Conservation (phyloP, 2,888 invertebrate genomes). For the Melangyna quadrimaculata region DNA sequence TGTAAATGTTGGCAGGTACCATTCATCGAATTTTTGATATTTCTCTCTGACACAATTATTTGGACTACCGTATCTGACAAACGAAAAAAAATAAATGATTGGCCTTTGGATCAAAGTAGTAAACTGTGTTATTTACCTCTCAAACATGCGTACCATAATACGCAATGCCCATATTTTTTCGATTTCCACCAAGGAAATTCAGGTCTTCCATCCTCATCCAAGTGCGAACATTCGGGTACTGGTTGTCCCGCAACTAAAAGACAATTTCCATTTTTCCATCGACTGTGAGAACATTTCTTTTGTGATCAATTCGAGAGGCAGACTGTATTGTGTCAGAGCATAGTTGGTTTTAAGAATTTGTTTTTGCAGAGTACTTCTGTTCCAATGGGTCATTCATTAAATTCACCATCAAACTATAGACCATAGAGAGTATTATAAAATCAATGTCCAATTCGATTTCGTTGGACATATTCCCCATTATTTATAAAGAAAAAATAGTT, state of each 20-base stretch:
- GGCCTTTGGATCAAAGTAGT: neutral
- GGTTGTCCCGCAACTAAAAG: conserved; percentile 91
- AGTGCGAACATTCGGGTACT: conserved; percentile 90
- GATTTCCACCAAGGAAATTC: conserved; percentile 99
- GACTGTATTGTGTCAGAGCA: conserved; percentile 93
- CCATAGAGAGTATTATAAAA: conserved; percentile 96
- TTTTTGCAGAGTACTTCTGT: conserved; percentile 96
- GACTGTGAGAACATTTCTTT: conserved; percentile 96
- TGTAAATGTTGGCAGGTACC: conserved; percentile 97
- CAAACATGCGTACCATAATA: conserved; percentile 95
- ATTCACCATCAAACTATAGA: conserved; percentile 91
- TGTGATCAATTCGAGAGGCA: conserved; percentile 92
- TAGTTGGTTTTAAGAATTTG: conserved; percentile 94
- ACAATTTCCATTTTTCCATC: conserved; percentile 97
- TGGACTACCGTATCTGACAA: conserved; percentile 94
- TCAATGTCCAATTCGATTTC: no score
- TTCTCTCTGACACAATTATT: conserved; percentile 94
- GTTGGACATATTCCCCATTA: no score
- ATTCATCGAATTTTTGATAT: conserved; percentile 95
- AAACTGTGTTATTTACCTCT: conserved; percentile 84
- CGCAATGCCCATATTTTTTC: conserved; percentile 99
- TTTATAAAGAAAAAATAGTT: no score
- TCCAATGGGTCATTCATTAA: conserved; percentile 92
- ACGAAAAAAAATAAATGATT: neutral
- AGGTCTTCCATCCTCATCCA: conserved; percentile 94